phyloP scores from a whole-genome alignment of 2,888 invertebrate genomes.

The Eubasilissa splendida region DNA sequence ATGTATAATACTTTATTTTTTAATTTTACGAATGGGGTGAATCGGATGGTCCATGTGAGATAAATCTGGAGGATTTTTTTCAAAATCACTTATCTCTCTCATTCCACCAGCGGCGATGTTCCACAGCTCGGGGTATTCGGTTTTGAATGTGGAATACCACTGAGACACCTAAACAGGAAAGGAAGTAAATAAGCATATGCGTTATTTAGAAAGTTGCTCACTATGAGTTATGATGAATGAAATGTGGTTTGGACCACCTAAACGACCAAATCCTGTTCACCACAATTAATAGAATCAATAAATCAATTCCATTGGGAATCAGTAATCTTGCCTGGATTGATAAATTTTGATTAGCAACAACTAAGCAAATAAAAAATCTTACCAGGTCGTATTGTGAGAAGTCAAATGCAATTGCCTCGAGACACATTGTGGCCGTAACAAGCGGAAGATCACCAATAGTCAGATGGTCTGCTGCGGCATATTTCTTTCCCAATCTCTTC shows the following conservation, averaged over 20 bases:
- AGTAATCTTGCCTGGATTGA: no score
- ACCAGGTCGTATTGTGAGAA: conserved; percentile 75
- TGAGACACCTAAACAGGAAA: conserved; percentile 66
- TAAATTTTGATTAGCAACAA: no score
- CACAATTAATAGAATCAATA: no score
- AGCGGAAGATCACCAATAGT: conserved; percentile 86
- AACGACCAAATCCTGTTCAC: no score
- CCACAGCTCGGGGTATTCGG: conserved; percentile 80
- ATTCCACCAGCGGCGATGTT: conserved; percentile 78
- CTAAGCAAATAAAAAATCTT: not conserved
- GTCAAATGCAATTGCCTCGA: conserved; percentile 81
- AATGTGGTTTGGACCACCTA: no score
- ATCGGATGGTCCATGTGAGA: conserved; percentile 81
- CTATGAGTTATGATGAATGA: no score
- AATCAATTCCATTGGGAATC: no score
- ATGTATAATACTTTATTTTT: conserved; percentile 60
- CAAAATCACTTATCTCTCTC: conserved; percentile 78
- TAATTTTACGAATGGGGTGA: conserved; percentile 77
- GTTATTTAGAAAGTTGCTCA: no score
- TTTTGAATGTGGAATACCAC: conserved; percentile 83
- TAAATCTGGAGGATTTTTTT: conserved; percentile 82
- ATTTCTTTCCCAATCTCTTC: conserved; percentile 73
- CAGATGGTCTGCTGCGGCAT: conserved; percentile 78
- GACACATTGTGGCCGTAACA: conserved; percentile 79
- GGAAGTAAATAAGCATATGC: not conserved